Conservation (phyloP, 2,797 vertebrate species). For the Trichosurus vulpecula region DNA sequence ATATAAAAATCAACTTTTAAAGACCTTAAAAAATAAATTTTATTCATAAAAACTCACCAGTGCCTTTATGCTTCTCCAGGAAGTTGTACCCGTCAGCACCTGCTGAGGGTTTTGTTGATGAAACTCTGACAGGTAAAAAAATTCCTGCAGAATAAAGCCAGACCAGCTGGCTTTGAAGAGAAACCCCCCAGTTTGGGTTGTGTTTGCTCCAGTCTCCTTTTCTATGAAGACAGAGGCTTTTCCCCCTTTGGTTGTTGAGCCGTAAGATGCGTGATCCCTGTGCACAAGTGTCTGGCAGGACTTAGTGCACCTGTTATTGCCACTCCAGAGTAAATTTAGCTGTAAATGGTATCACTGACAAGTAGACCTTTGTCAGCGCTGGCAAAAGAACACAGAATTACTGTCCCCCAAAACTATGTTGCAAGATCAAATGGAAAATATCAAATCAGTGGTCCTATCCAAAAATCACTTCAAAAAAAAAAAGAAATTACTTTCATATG, state of each 20-base stretch:
- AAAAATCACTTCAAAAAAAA: slow-evolving; percentile 79
- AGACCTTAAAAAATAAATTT: slow-evolving; percentile 72
- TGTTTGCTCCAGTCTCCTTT: slow-evolving; percentile 90
- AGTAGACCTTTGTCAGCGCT: slow-evolving; percentile 90
- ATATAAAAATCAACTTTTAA: slow-evolving; percentile 71
- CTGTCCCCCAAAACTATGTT: slow-evolving; percentile 80
- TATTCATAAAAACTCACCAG: slow-evolving; percentile 92
- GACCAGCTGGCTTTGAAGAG: slow-evolving; percentile 99
- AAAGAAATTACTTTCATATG: slow-evolving; percentile 80
- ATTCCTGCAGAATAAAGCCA: slow-evolving; percentile 98
- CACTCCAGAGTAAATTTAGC: slow-evolving; percentile 97
- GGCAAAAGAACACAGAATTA: slow-evolving; percentile 84
- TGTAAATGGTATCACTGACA: slow-evolving; percentile 92
- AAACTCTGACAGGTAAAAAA: slow-evolving; percentile 89
- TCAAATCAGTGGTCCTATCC: slow-evolving; percentile 79
- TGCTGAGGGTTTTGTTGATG: slow-evolving; percentile 92
- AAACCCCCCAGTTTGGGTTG: slow-evolving; percentile 95
- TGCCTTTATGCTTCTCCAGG: slow-evolving; percentile 95
- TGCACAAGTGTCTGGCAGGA: slow-evolving; percentile 90
- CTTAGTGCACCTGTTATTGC: slow-evolving; percentile 92
- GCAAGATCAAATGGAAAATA: slow-evolving; percentile 88
- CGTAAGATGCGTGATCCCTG: slow-evolving; percentile 87
- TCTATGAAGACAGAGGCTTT: slow-evolving; percentile 89
- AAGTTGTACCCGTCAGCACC: slow-evolving; percentile 95
- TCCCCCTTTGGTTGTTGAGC: slow-evolving; percentile 89